Evolutionary conservation across 92 coral and sea anemone genomes (phyloP).

Genomic region (Palythoa grandis): DNA sequence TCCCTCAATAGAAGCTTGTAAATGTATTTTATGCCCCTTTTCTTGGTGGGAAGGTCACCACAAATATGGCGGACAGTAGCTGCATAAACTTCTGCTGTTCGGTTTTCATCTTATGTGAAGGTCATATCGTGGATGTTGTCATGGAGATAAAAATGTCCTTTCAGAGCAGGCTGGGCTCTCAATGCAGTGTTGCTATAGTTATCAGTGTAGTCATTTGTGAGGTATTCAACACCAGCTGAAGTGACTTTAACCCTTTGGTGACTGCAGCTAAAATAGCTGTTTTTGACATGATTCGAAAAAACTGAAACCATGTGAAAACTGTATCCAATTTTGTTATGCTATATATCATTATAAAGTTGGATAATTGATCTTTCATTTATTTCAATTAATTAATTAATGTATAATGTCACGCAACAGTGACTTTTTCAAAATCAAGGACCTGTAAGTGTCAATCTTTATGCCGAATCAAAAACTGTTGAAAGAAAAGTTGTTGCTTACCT

Average conservation of each 20-base stretch:
- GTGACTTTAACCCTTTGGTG: not conserved
- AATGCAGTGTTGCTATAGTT: not conserved
- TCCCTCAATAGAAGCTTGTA: not conserved
- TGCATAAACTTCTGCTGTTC: not conserved
- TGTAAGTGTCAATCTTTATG: conserved; percentile 1
- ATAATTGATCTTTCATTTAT: not conserved
- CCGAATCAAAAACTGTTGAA: not conserved
- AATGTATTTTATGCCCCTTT: not conserved
- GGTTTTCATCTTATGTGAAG: not conserved
- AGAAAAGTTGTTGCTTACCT: not conserved
- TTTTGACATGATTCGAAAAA: not conserved
- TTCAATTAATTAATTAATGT: not conserved
- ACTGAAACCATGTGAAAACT: not conserved
- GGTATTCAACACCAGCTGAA: not conserved
- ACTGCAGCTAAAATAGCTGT: not conserved
- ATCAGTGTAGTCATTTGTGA: not conserved
- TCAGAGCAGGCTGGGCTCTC: not conserved
- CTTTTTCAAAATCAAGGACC: not conserved
- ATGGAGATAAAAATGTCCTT: not conserved
- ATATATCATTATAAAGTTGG: conserved; percentile 7
- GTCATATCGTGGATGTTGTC: not conserved
- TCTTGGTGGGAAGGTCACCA: not conserved
- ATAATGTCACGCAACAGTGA: conserved; percentile 6
- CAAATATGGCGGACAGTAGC: not conserved
- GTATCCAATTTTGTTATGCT: conserved; percentile 7